Base-by-base conservation (phyloP, 2,797 vertebrate species). In the Sebastes aleutianus region DNA sequence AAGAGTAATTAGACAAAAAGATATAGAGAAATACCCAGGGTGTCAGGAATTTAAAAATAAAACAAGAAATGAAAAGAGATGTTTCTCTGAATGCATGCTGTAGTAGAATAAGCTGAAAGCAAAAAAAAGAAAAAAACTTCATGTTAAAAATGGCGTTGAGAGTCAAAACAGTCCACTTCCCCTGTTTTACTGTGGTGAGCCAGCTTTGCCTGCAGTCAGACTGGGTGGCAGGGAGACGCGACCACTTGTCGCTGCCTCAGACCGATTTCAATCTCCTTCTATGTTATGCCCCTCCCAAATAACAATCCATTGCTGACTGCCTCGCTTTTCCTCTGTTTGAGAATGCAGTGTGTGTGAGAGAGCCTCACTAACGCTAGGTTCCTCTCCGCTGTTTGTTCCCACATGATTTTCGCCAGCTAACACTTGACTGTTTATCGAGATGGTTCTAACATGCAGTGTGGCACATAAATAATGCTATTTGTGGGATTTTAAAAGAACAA, bases 191-290 rank as follows among this genome's bases (percentile, higher is more conserved):
- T 92, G 87, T 61, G 77, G 89, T 83, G 82, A 91, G 91, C 93
- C 90, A 87, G 89, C 90, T 66, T 79, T 34, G 83, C 89, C 87
- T 86, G 87, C 92, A 90, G 94, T 92, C 95, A 96, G 95, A 96
- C 96, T 95, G 95, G 94, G 94, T 95, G 95, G 95, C 94, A 96
- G 92, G 92, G 95, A 96, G 95, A 96, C 95, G 96, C 94, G 94
- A 96, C 95, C 93, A 85, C 91, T 93, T 95, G 95, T 95, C 95
- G 95, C 94, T 95, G 91, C 91, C 92, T 91, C 93, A 94, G 95
- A 95, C 94, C 89, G 95, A 96, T 96, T 95, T 95, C 92, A 94
- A 96, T 96, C 96, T 96, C 89, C 80, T 85, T 84, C 90, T 90
- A 59, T 92, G 89, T 92, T 92, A 92, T 89, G 92, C 93, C 93